phyloP scores from a whole-genome alignment of 2,888 invertebrate genomes.

The Itoplectis maculator region DNA sequence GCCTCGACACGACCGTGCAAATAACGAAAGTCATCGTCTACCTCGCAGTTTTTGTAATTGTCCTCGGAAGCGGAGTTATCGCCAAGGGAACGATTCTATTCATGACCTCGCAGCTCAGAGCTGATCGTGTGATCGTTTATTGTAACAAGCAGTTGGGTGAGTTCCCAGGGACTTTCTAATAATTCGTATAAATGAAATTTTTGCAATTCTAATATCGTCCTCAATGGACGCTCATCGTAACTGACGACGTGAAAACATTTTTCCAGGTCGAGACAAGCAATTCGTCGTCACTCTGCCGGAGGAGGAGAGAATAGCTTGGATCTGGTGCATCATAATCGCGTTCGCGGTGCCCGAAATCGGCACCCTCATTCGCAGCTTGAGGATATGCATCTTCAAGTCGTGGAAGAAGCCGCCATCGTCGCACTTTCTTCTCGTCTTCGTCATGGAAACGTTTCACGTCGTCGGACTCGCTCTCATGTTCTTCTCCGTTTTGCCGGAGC shows the following conservation, averaged over 20 bases:
- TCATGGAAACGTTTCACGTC: conserved; percentile 95
- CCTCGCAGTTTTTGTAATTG: conserved; percentile 93
- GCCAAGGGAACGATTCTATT: conserved; percentile 95
- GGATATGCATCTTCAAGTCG: conserved; percentile 96
- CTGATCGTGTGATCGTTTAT: conserved; percentile 91
- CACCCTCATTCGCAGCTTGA: conserved; percentile 92
- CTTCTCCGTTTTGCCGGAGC: conserved; percentile 94
- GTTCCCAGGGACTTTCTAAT: conserved; percentile 67
- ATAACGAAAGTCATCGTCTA: conserved; percentile 94
- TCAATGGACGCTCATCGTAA: not conserved
- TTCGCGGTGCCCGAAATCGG: conserved; percentile 96
- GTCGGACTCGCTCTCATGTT: conserved; percentile 94
- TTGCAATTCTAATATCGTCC: not conserved
- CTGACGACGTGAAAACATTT: conserved; percentile 72
- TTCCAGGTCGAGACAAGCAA: conserved; percentile 93
- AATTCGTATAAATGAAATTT: conserved; percentile 1
- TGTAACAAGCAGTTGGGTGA: conserved; percentile 95
- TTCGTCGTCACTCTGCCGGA: conserved; percentile 93
- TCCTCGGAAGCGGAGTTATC: conserved; percentile 93
- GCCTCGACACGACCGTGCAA: conserved; percentile 93
- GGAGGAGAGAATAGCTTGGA: conserved; percentile 95
- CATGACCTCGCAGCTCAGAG: conserved; percentile 95
- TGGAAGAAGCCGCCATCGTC: conserved; percentile 90
- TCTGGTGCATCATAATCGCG: conserved; percentile 95
- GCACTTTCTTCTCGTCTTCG: conserved; percentile 89